A percentile compares a stretch with the other conserved stretches of the same genome.
phyloP scores from a whole-genome alignment of 2,888 invertebrate species.

The Tipula lateralis region DNA sequence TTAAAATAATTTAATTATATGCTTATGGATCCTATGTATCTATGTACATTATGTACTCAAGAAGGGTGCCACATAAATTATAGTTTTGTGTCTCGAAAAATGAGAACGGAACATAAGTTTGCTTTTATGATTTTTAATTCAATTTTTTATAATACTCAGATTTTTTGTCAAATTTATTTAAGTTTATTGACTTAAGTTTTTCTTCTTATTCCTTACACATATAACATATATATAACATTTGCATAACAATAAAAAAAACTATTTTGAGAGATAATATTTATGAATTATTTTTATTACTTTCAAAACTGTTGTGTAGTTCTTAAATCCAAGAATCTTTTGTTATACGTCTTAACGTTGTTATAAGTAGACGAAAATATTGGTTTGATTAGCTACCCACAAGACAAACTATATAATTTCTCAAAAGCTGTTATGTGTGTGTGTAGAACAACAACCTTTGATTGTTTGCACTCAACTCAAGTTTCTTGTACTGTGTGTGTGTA shows the following conservation, averaged over 20 bases:
- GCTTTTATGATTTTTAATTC: not conserved
- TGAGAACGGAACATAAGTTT: not conserved
- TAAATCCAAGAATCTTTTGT: not conserved
- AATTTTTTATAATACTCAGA: not conserved
- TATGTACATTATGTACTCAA: not conserved
- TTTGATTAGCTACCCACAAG: not conserved
- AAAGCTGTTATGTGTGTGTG: too few relatives aligned
- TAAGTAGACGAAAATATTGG: not conserved
- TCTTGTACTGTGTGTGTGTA: too few relatives aligned
- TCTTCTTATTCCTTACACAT: not conserved
- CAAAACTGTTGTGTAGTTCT: not conserved
- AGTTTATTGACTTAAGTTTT: not conserved
- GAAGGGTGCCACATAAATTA: constrained; percentile 13
- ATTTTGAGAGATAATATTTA: not conserved
- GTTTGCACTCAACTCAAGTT: not conserved
- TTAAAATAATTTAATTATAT: not conserved
- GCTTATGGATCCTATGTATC: not conserved
- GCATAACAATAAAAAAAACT: not conserved
- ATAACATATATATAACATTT: not conserved
- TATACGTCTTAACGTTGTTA: not conserved
- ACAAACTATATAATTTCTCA: too few relatives aligned
- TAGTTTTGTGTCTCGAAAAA: not conserved
- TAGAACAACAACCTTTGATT: not conserved
- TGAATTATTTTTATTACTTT: not conserved
- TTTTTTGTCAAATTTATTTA: too few relatives aligned